A percentile compares a stretch with the other conserved stretches of the same genome.
phyloP scores from a whole-genome alignment of 2,113 vertebrate genomes.

The Tychaedon coryphoeus region DNA sequence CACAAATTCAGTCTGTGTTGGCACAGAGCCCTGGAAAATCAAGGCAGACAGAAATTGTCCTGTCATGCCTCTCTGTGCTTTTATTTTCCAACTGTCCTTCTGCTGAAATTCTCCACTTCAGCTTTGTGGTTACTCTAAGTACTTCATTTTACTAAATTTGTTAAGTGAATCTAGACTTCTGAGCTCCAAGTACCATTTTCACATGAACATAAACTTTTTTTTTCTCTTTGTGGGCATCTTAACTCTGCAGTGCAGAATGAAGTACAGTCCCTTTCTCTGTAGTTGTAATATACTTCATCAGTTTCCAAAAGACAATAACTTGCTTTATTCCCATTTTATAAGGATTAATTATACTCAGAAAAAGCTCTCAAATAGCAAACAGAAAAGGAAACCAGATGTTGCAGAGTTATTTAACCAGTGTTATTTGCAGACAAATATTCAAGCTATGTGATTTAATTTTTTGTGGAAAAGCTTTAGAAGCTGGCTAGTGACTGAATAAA shows the following conservation, averaged over 20 bases:
- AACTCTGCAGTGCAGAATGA: constrained; percentile 1
- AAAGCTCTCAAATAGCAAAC: constrained; percentile 26
- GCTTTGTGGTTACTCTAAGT: not conserved
- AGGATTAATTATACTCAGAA: constrained; percentile 51
- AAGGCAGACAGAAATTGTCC: not conserved
- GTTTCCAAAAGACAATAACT: constrained; percentile 56
- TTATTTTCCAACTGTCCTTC: not conserved
- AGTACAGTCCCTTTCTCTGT: constrained; percentile 13
- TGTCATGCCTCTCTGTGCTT: not conserved
- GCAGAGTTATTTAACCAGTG: constrained; percentile 28
- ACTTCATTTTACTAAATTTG: not conserved
- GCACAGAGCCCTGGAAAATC: not conserved
- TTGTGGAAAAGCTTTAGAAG: not conserved
- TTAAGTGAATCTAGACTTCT: not conserved
- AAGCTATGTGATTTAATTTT: constrained; percentile 15
- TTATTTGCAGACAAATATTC: constrained; percentile 49
- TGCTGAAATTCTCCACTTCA: not conserved
- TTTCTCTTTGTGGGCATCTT: not conserved
- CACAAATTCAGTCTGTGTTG: not conserved
- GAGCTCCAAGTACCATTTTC: not conserved
- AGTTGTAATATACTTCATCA: constrained; percentile 40
- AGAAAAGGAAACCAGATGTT: constrained; percentile 60
- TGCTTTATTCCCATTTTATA: constrained; percentile 45
- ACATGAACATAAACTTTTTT: not conserved
- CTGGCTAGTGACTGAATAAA: not conserved